Percentiles rank a stretch among this genome's conserved stretches.
phyloP scores from a whole-genome alignment of 2,113 vertebrate species.

The Alexandromys fortis region DNA sequence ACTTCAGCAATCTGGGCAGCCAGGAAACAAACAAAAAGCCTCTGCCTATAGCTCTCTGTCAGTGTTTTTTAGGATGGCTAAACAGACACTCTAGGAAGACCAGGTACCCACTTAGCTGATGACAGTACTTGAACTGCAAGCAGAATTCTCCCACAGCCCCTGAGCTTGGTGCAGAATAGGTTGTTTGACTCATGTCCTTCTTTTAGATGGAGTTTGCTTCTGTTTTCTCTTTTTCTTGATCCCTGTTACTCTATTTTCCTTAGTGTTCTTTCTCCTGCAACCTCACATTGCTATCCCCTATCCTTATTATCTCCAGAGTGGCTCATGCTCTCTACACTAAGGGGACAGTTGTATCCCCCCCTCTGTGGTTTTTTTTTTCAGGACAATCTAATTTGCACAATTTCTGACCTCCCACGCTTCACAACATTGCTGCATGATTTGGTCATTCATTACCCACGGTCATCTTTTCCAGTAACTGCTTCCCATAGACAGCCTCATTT shows the following conservation, averaged over 20 bases:
- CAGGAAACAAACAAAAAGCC: too few relatives aligned
- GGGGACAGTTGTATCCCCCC: not conserved
- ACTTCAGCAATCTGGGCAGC: too few relatives aligned
- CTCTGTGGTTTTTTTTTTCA: not conserved
- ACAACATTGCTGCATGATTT: not conserved
- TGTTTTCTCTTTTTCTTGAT: not conserved
- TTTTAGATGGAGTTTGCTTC: not conserved
- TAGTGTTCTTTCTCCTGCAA: not conserved
- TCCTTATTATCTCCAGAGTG: not conserved
- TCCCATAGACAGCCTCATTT: not conserved
- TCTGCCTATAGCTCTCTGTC: not conserved
- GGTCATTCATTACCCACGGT: not conserved
- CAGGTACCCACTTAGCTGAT: not conserved
- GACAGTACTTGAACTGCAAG: not conserved
- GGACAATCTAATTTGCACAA: not conserved
- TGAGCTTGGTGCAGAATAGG: not conserved
- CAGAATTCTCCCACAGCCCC: not conserved
- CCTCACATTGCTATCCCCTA: not conserved
- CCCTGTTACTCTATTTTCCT: not conserved
- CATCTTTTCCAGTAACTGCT: not conserved
- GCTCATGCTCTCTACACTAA: not conserved
- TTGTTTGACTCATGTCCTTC: not conserved
- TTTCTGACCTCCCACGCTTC: not conserved
- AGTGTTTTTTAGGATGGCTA: not conserved
- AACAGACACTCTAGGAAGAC: not conserved